phyloP scores from a whole-genome alignment of 2,888 invertebrate species.

The Hypselothyrea guttata region DNA sequence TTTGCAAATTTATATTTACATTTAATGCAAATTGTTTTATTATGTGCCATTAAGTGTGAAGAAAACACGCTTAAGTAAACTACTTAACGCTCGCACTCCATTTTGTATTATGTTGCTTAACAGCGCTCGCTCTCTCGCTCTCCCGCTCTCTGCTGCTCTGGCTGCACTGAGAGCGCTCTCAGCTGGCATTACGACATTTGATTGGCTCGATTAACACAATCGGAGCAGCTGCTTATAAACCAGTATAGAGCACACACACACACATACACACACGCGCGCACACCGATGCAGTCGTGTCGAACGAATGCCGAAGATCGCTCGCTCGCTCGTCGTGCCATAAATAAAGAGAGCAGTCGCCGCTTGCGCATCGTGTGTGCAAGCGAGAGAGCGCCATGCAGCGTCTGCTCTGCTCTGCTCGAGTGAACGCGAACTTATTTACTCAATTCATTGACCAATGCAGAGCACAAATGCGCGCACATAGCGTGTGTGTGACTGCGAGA shows the following conservation, averaged over 20 bases:
- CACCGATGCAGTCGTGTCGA: conserved; percentile 35
- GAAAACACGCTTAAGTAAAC: not conserved
- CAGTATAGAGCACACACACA: conserved; percentile 52
- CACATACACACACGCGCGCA: too few species aligned
- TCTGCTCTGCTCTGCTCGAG: conserved; percentile 35
- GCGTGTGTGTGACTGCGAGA: not conserved
- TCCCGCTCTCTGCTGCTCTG: conserved; percentile 15
- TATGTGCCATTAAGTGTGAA: not conserved
- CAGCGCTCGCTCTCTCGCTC: conserved; percentile 25
- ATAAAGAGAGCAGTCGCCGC: conserved; percentile 44
- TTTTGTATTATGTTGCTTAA: conserved; percentile 48
- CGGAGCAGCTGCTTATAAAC: conserved; percentile 79
- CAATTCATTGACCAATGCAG: conserved; percentile 81
- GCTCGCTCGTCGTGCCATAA: conserved; percentile 48
- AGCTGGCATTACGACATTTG: conserved; percentile 68
- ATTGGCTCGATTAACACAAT: conserved; percentile 80
- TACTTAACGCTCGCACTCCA: conserved; percentile 40
- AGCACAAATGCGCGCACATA: conserved; percentile 53
- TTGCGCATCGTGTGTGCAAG: conserved; percentile 30
- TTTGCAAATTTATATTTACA: too few species aligned
- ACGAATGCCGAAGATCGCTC: conserved; percentile 26
- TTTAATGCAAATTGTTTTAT: too few species aligned
- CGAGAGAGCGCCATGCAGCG: conserved; percentile 49
- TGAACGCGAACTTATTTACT: conserved; percentile 72
- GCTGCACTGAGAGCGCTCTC: conserved; percentile 27